A percentile compares a stretch with the other conserved stretches of the same genome.
Evolutionary conservation across 2,888 invertebrate genomes (phyloP).

Genomic region (Tubulanus polymorphus): DNA sequence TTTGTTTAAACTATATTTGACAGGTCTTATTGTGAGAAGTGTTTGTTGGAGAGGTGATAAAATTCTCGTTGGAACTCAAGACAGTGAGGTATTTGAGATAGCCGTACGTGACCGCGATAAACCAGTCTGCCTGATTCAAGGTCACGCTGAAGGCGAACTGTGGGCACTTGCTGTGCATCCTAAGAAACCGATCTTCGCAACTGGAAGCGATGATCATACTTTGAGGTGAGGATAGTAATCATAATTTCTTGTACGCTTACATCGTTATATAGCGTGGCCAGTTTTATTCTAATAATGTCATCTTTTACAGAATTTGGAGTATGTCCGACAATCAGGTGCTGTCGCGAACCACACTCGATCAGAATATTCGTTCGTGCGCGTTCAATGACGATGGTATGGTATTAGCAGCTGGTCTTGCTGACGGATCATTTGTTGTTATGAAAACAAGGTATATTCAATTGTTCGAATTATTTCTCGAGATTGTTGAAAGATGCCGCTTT

Average conservation of each 20-base stretch:
- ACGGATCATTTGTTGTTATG: conserved; percentile 50
- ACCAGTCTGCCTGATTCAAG: conserved; percentile 44
- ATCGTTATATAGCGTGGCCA: too few species aligned
- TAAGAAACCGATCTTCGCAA: conserved; percentile 50
- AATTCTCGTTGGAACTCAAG: conserved; percentile 49
- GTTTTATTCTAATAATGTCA: background rate
- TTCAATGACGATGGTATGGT: conserved; percentile 49
- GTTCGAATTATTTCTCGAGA: conserved; percentile 2
- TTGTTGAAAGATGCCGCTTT: background rate
- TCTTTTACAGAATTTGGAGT: conserved; percentile 44
- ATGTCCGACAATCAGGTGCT: conserved; percentile 41
- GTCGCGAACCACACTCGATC: conserved; percentile 41
- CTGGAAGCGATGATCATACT: conserved; percentile 53
- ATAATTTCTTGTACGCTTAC: too few species aligned
- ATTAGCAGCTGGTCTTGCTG: conserved; percentile 46
- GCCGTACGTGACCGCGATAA: conserved; percentile 36
- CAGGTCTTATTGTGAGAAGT: conserved; percentile 46
- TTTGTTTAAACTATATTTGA: background rate
- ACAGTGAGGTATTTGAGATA: conserved; percentile 52
- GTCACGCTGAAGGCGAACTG: conserved; percentile 53
- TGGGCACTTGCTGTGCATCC: conserved; percentile 53
- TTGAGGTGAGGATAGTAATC: too few species aligned
- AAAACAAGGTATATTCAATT: conserved; percentile 38
- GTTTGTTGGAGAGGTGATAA: conserved; percentile 48
- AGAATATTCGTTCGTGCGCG: conserved; percentile 49